Base-by-base conservation (phyloP, 2,113 vertebrate species). In the Delphinapterus leucas region DNA sequence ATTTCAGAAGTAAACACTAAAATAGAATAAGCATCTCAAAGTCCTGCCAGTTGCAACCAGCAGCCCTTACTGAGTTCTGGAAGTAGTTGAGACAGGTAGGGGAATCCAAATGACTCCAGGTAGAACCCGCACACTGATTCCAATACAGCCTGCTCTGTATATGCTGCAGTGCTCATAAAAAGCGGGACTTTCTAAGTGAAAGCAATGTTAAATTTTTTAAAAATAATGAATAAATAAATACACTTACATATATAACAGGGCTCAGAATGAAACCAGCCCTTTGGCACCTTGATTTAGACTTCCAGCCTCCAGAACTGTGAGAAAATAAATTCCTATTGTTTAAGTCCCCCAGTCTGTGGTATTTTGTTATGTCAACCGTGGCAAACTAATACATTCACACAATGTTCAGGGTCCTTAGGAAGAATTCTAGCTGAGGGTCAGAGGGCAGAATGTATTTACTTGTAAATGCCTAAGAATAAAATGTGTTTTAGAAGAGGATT, bases 61-160 rank as follows among this genome's bases (percentile, higher is more conserved):
- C 11, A 77, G 21, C 26, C 13, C 21, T 94, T 53, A 12, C 26
- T 60, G 82, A 61, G 26, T 70, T 65, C 76, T 81, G 33, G 7
- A 61, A 49, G 17, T 25, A 25, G 36, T 4, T 63, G 58, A 77
- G 15, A 44, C 14, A 73, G 12, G 9, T 8, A 33, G 31, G 4
- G 2, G 11, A 44, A 53, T 55, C 68, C 13, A 31, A 41, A 41
- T 60, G 21, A 88, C 23, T 85, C 31, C 65, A 20, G 41, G n/a
- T 68, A 18, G 13, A 61, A 68, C 2, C 36, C 44, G 12, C 20
- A 41, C 6, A 12, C 6, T 9, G 17, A 44, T 36, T 67, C 49
- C 23, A 28, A 31, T 3, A 5, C 36, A 31, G 0, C 11, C 31
- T 2, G 6, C 9, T 76, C 5, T 10, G 0, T 0, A 20, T 10